A percentile compares a stretch with the other conserved stretches of the same genome.
These are phyloP conservation scores for Streptopelia turtur DNA, from an alignment of 2,797 vertebrate genomes.

Conservation along the genomic window DNA sequence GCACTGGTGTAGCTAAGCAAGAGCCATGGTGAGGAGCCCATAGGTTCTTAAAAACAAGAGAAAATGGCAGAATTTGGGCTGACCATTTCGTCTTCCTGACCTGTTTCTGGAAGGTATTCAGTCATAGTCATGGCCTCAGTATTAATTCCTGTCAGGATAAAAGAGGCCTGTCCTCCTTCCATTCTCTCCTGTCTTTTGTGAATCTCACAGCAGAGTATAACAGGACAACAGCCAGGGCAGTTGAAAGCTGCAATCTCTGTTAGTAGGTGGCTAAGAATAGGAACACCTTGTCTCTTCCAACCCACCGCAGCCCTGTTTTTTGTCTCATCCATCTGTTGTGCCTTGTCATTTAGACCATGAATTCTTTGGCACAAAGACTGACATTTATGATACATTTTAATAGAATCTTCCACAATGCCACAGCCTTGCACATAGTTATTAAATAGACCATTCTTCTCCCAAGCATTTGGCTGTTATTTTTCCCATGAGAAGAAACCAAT, in stretches of 20 bases:
- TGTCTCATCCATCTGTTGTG: conserved; percentile 31
- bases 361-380: neutral
- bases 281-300: conserved; percentile 18
- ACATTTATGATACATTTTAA: conserved; percentile 9
- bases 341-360: conserved; percentile 35
- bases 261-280: neutral
- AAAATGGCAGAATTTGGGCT: neutral
- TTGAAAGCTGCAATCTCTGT: neutral
- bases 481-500: neutral
- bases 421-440: neutral
- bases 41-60: neutral
- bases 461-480: neutral
- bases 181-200: neutral
- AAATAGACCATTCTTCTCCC: neutral
- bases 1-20: neutral
- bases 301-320: conserved; percentile 8
- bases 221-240: neutral
- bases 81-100: neutral
- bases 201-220: neutral
- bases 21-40: neutral
- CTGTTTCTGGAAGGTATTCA: neutral
- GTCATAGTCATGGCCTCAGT: neutral
- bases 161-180: neutral
- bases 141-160: neutral
- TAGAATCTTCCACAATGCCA: neutral